Conservation (phyloP, 2,113 vertebrate species). For the Panthera leo region DNA sequence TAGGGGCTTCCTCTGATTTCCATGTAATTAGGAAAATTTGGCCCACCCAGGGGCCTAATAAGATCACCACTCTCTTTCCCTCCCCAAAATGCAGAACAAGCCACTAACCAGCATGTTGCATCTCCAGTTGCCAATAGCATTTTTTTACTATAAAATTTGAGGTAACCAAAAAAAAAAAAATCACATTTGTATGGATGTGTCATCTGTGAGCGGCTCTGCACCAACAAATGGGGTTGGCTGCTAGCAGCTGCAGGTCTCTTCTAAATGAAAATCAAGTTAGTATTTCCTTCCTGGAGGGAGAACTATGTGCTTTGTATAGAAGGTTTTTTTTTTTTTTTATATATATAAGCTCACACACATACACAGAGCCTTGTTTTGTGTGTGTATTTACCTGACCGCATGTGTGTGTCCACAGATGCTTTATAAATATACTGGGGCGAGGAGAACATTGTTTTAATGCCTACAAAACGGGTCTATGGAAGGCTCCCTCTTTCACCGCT, state of each 20-base stretch:
- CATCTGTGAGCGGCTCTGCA: not conserved
- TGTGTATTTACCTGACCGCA: not conserved
- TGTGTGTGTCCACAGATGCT: not conserved
- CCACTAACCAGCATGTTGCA: not conserved
- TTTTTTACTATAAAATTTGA: slow-evolving; percentile 51
- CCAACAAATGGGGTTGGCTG: not conserved
- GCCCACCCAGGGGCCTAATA: slow-evolving; percentile 68
- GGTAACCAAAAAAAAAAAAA: not conserved
- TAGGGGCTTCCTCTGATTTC: slow-evolving; percentile 64
- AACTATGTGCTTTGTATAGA: not conserved
- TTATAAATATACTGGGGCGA: not conserved
- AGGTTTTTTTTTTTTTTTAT: not conserved
- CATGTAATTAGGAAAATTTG: slow-evolving; percentile 76
- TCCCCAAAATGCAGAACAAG: slow-evolving; percentile 56
- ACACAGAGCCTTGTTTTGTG: not conserved
- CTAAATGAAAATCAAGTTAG: not conserved
- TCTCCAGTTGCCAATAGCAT: not conserved
- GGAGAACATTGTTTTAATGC: not conserved
- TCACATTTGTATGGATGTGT: not conserved
- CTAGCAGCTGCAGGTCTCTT: not conserved
- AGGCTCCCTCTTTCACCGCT: not conserved
- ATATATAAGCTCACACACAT: not conserved
- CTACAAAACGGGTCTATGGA: not conserved
- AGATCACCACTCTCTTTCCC: slow-evolving; percentile 26
- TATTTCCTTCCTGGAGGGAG: not conserved